These are phyloP conservation scores for Platyrinchus mystaceus DNA, from an alignment of 2,797 vertebrate genomes.

Conservation along the genomic window DNA sequence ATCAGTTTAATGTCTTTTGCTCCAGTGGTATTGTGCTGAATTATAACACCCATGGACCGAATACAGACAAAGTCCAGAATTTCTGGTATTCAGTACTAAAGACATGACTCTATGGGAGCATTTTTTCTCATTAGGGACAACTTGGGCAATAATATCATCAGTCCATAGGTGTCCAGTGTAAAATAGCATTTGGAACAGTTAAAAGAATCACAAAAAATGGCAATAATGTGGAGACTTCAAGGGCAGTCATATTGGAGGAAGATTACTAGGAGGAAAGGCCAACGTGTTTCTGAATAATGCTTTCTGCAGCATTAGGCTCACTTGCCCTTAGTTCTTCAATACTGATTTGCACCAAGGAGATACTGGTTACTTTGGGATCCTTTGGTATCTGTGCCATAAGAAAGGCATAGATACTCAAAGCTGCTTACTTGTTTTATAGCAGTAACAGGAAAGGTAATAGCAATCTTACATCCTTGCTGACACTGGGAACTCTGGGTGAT, in stretches of 20 bases:
- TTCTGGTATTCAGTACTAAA: background rate
- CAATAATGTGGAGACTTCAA: background rate
- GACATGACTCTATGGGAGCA: background rate
- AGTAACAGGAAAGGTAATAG: background rate
- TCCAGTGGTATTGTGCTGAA: background rate
- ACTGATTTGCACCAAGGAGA: background rate
- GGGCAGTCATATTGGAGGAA: background rate
- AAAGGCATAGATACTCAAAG: background rate
- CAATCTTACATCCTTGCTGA: background rate
- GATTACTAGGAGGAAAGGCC: background rate
- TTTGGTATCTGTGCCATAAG: background rate
- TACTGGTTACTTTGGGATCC: background rate
- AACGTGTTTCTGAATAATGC: background rate
- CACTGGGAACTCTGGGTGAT: rapidly evolving
- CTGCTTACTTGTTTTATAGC: background rate
- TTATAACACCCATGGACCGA: background rate
- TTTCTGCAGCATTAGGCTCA: background rate
- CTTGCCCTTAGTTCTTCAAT: background rate
- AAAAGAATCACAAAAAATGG: background rate
- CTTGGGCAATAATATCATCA: background rate
- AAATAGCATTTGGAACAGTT: background rate
- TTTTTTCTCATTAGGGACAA: background rate
- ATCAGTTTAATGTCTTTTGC: background rate
- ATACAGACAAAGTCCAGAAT: background rate
- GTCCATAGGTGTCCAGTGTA: background rate